These are phyloP conservation scores for Drosophila hydei DNA, from an alignment of 1,140 invertebrate genomes.

Conservation along the genomic window DNA sequence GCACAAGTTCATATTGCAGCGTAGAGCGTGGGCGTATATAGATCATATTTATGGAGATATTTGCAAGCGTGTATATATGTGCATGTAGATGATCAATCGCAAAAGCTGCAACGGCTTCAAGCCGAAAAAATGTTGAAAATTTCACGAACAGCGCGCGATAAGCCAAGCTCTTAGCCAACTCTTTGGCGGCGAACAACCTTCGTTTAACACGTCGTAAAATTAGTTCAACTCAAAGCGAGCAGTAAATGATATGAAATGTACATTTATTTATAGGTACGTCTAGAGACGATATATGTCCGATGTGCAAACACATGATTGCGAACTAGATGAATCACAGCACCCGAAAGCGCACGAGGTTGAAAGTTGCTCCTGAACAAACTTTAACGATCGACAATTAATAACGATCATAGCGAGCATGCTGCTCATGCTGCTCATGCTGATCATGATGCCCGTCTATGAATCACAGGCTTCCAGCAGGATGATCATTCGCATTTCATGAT, in stretches of 20 bases:
- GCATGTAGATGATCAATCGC: too few relatives aligned
- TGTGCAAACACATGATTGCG: neutral
- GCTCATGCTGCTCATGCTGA: conserved; percentile 19
- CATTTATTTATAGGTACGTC: neutral
- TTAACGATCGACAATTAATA: too few relatives aligned
- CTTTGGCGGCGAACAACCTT: conserved; percentile 27
- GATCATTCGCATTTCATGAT: too few relatives aligned
- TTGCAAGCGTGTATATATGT: neutral
- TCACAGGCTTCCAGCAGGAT: too few relatives aligned
- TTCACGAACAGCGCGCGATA: conserved; percentile 25
- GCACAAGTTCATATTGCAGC: neutral
- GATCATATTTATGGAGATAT: neutral
- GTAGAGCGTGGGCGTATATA: neutral
- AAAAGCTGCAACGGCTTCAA: too few relatives aligned
- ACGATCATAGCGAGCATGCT: neutral
- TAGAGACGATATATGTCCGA: neutral
- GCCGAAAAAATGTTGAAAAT: conserved; percentile 22
- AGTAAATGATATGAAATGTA: neutral
- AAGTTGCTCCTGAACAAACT: neutral
- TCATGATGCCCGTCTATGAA: neutral
- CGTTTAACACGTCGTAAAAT: conserved; percentile 1
- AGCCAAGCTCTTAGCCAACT: conserved; percentile 1
- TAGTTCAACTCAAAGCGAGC: neutral
- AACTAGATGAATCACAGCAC: neutral
- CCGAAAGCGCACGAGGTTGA: neutral